Conservation (phyloP, 2,888 invertebrate genomes). For the Deroplatys truncata region DNA sequence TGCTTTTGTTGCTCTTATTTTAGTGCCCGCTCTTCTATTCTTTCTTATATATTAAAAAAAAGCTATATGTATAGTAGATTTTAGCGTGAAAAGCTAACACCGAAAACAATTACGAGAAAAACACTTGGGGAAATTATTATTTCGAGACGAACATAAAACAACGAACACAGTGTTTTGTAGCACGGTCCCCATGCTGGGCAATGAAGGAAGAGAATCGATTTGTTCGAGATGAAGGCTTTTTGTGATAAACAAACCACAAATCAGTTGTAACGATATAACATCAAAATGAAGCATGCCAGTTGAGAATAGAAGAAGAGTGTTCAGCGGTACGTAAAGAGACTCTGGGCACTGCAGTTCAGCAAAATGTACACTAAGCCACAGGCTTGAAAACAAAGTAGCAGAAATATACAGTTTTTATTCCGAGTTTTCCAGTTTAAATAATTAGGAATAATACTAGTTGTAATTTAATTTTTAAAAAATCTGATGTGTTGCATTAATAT, state of each 20-base stretch:
- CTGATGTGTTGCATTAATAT: no score
- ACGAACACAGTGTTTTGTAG: background rate
- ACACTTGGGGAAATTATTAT: background rate
- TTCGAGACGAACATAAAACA: background rate
- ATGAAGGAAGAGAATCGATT: background rate
- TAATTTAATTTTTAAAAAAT: no score
- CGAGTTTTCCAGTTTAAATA: no score
- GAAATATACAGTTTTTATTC: no score
- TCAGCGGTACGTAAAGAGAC: no score
- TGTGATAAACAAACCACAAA: background rate
- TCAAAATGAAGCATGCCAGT: background rate
- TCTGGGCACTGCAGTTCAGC: no score
- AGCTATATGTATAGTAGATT: background rate
- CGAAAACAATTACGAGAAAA: background rate
- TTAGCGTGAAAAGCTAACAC: background rate
- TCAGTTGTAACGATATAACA: background rate
- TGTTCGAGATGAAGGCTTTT: background rate
- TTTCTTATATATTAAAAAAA: background rate
- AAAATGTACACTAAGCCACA: no score
- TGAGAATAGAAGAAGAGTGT: background rate
- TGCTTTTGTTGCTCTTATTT: background rate
- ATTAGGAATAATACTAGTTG: no score
- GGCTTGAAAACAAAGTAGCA: no score
- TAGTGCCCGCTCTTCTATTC: background rate
- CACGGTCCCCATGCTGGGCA: background rate